A percentile compares a stretch with the other conserved stretches of the same genome.
Evolutionary conservation across 2,113 vertebrate species (phyloP).

Genomic region (Crotalus horridus): DNA sequence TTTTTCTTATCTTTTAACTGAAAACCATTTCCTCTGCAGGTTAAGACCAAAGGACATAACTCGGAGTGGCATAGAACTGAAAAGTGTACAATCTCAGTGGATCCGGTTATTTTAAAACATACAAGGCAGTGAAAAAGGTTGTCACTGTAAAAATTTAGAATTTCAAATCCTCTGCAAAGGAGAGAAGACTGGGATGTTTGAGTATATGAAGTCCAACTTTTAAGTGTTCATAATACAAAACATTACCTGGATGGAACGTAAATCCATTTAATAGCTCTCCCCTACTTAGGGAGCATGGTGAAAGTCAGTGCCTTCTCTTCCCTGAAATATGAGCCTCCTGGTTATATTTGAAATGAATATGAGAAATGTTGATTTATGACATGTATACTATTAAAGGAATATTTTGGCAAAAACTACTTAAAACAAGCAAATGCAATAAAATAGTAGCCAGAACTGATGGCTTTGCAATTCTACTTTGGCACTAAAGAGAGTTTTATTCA

Average conservation of each 20-base stretch:
- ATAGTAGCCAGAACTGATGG: background rate
- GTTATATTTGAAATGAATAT: background rate
- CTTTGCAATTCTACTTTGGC: background rate
- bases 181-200: background rate
- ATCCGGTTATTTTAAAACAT: background rate
- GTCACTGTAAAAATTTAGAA: background rate
- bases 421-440: background rate
- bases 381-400: background rate
- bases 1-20: background rate
- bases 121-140: background rate
- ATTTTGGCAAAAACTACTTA: background rate
- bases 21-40: background rate
- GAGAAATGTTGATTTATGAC: background rate
- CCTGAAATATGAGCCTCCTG: background rate
- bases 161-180: background rate
- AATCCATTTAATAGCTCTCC: background rate
- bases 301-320: background rate
- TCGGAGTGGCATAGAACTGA: background rate
- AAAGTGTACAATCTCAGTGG: background rate
- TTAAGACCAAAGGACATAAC: background rate
- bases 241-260: background rate
- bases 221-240: background rate
- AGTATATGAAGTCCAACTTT: background rate
- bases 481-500: background rate
- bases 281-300: background rate